Percentiles rank a stretch among this genome's conserved stretches.
Evolutionary conservation across 2,888 invertebrate genomes (phyloP).

Genomic region (Pollenia angustigena): DNA sequence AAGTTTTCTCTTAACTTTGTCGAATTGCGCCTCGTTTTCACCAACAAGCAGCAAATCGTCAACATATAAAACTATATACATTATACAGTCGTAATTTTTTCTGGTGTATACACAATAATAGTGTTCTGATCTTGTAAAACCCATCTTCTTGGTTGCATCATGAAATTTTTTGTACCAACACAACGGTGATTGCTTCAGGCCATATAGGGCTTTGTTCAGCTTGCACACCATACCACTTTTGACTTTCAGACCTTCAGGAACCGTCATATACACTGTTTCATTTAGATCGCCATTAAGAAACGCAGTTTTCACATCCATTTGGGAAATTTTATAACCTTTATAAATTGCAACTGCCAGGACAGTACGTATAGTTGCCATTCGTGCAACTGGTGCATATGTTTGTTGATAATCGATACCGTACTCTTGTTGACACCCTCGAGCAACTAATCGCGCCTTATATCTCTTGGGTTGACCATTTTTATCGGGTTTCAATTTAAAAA

Average conservation of each 20-base stretch:
- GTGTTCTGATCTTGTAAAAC: not conserved
- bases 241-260: no score
- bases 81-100: not conserved
- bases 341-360: not conserved
- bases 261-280: no score
- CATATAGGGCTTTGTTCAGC: no score
- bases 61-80: no score
- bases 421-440: constrained; percentile 32
- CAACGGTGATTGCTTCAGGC: not conserved
- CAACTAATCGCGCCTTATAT: constrained; percentile 34
- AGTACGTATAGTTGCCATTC: constrained; percentile 32
- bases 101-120: constrained; percentile 19
- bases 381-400: constrained; percentile 38
- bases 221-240: no score
- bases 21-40: not conserved
- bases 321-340: no score
- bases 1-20: not conserved
- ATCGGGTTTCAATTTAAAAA: constrained; percentile 41
- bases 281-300: no score
- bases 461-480: constrained; percentile 29
- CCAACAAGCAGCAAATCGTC: constrained; percentile 15
- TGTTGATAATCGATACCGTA: constrained; percentile 39
- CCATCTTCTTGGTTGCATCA: not conserved
- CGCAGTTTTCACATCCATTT: no score
- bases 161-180: constrained; percentile 2